Conservation (phyloP, 2,113 vertebrate species). For the Callaeas wilsoni region DNA sequence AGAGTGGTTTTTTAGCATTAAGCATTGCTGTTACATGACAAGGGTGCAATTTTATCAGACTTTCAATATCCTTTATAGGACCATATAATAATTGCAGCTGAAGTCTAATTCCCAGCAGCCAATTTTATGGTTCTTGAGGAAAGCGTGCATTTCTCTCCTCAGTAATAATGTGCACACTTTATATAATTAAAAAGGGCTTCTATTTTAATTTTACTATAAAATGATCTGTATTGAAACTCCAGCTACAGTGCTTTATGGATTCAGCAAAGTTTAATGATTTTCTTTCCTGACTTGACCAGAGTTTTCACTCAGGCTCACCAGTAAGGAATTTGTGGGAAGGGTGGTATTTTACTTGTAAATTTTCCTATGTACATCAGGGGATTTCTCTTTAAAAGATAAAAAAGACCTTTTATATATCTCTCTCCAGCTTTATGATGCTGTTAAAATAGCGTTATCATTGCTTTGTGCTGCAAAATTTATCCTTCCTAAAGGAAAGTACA, state of each 20-base stretch:
- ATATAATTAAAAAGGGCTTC: conserved; percentile 63
- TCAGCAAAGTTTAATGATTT: conserved; percentile 19
- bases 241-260: not conserved
- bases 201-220: conserved; percentile 64
- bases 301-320: not conserved
- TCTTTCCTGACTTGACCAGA: not conserved
- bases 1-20: conserved; percentile 34
- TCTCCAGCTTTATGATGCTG: not conserved
- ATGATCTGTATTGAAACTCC: conserved; percentile 4
- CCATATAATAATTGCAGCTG: conserved; percentile 51
- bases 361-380: not conserved
- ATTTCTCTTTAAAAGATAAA: conserved; percentile 13
- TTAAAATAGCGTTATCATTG: not conserved
- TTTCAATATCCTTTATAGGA: conserved; percentile 57
- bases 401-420: not conserved
- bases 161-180: conserved; percentile 52
- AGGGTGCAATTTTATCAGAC: conserved; percentile 52
- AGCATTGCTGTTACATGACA: conserved; percentile 28
- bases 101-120: conserved; percentile 59
- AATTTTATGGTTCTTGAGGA: conserved; percentile 56
- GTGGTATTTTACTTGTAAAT: conserved; percentile 3
- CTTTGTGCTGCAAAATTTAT: not conserved
- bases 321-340: conserved; percentile 13
- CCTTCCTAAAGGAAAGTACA: conserved; percentile 24
- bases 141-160: conserved; percentile 37